Evolutionary conservation across 2,113 vertebrate genomes (phyloP).

Genomic region (Mirza zaza): DNA sequence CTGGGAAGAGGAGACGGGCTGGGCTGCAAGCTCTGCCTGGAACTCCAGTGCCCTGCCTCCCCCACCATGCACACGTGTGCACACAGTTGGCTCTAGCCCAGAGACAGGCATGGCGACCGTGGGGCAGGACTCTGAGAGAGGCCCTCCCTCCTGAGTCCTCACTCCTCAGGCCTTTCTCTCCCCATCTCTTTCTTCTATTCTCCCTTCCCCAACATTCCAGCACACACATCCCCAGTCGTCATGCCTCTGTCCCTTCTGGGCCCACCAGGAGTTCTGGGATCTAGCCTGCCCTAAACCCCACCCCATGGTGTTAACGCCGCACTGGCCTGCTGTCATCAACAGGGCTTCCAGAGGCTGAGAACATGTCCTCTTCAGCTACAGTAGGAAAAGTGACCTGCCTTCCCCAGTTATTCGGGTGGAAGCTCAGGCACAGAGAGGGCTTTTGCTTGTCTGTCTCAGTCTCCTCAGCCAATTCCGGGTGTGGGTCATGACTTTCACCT

Average conservation of each 20-base stretch:
- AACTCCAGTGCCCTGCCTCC: neutral
- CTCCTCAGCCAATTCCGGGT: neutral
- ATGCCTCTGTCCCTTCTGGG: neutral
- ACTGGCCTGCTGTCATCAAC: neutral
- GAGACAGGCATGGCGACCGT: neutral
- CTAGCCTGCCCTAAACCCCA: neutral
- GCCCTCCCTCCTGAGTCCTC: neutral
- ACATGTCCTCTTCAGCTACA: neutral
- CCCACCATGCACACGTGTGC: neutral
- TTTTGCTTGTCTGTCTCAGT: neutral
- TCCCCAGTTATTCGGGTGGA: neutral
- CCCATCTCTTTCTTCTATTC: neutral
- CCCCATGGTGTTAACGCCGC: neutral
- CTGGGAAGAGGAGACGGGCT: neutral
- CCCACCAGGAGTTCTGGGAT: neutral
- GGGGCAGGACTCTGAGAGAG: neutral
- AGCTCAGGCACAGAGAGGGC: neutral
- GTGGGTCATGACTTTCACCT: neutral
- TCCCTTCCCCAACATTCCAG: neutral
- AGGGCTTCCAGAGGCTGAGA: neutral
- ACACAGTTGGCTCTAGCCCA: neutral
- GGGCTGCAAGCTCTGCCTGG: neutral
- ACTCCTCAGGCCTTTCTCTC: neutral
- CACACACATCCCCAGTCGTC: neutral
- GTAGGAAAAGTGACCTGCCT: neutral